Evolutionary conservation across 2,888 invertebrate genomes (phyloP), one percentile per base, ranked within the genome.

Genomic region (Cataglyphis albicans): DNA sequence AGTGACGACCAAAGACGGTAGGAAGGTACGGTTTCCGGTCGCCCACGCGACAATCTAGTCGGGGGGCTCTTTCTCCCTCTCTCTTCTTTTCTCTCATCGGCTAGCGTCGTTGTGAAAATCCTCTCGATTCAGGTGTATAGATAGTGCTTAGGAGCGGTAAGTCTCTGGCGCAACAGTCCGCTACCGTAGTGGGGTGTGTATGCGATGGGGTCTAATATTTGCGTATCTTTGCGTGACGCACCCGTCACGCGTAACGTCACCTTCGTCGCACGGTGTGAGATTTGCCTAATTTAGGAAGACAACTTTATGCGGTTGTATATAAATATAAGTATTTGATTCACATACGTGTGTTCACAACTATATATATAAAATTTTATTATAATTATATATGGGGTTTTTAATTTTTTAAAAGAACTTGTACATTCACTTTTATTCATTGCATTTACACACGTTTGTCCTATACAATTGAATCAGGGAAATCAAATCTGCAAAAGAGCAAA

Each of bases 1-100:
- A 86, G 89, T 89, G 90, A 91, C 88, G 88, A 91, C 92, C 91
- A 92, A 93, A 94, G 91, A 92, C 91, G 92, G 94, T 92, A 96
- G 96, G 96, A 95, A 96, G 96, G 96, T 95, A 95, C 95, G 95
- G 95, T 95, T 95, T 95, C 95, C 93, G 93, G 93, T 93, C 93
- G 92, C 93, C 92, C 92, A 93, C 93, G 91, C 93, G 90, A 90
- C 90, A 90, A 90, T 91, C 93, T 92, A 91, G 92, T 89, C 92
- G 82, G 89, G 85, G 90, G 88, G 84, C 76, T 78, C 29, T 48
- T 29, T 18, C 44, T 12, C 25, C 1, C 18, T 44, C 67, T 35
- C 78, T 57, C 73, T 57, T 18, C 72, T 68, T 57, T 57, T 59
- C 78, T 70, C 89, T 84, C 86, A 83, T 87, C 89, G 86, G 85